Base-by-base conservation (phyloP, 2,888 invertebrate species). In the Physocephala rufipes region DNA sequence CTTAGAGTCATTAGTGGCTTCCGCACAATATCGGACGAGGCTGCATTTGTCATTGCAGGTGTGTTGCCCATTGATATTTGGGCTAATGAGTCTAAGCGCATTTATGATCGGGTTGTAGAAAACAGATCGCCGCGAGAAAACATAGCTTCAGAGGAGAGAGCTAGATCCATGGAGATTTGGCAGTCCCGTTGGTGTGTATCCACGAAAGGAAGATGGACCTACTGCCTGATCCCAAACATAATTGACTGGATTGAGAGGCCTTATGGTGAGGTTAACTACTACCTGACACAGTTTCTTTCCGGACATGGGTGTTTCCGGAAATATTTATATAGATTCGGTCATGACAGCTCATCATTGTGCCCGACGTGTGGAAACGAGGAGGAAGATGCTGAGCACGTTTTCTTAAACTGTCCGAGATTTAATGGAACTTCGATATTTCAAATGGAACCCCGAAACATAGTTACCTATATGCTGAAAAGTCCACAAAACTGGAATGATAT, bases 1-100 rank as follows among this genome's bases (percentile, higher is more conserved):
- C 16, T 62, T 1, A 49, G 62, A 49, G 51, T 21, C n/a, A 49
- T 45, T 19, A 51, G 63, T 36, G 69, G 28, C 15, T 69, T 28
- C 24, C 26, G 63, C 2, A 69, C 63, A 12, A n/a, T 53, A 21
- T 69, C 62, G 0, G 69, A 62, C 2, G 69, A 69, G 13, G 63
- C 69, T 9, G 21, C 62, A 0, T 43, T 30, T 9, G 69, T 63
- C 13, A 3, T 69, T 28, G 69, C 69, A 3, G 62, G 30, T 5
- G 51, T 61, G 13, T 15, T 62, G 15, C 62, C 69, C n/a, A 28
- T 28, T 0, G 69, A 69, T 19, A 62, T 69, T 0, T 7, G 51
- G 13, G 69, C 69, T 0, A 28, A 61, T 9, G 68, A 68, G 28
- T 7, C 24, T 21, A 13, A 12, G 53, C 16, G 61, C 7, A 24